Percentiles rank a stretch among this genome's conserved stretches.
phyloP scores from a whole-genome alignment of 2,888 invertebrate species.

The Megamerina dolium region DNA sequence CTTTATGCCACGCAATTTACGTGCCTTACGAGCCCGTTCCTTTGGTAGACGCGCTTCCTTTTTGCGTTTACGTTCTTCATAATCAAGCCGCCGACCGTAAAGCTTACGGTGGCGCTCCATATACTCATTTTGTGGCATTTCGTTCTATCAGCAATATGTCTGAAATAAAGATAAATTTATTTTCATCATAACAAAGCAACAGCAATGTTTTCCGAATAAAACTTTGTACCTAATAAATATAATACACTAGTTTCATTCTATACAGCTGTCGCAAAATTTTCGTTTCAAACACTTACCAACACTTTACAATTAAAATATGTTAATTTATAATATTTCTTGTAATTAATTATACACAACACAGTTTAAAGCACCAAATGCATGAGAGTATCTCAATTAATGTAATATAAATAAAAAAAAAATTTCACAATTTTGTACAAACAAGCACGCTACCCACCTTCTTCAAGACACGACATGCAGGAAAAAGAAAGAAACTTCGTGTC shows the following conservation, averaged over 20 bases:
- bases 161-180: constrained; percentile 20
- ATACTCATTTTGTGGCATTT: constrained; percentile 99
- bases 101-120: constrained; percentile 97
- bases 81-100: constrained; percentile 92
- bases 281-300: too few species aligned
- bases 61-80: constrained; percentile 95
- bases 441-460: constrained; percentile 24
- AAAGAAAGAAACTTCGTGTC: constrained; percentile 23
- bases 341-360: too few species aligned
- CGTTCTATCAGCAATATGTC: constrained; percentile 8
- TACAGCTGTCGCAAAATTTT: too few species aligned
- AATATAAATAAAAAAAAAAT: neutral
- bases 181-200: neutral
- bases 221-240: constrained; percentile 3
- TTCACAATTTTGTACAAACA: neutral
- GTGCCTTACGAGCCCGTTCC: constrained; percentile 83
- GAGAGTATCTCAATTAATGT: constrained; percentile 2
- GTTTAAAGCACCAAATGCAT: too few species aligned
- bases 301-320: too few species aligned
- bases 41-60: constrained; percentile 92
- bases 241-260: constrained; percentile 5
- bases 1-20: constrained; percentile 88
- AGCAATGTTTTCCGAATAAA: neutral
- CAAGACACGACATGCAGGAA: constrained; percentile 27
- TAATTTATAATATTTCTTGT: too few species aligned